Evolutionary conservation across 2,113 vertebrate species (phyloP).

Genomic region (Glaucidium brasilianum): DNA sequence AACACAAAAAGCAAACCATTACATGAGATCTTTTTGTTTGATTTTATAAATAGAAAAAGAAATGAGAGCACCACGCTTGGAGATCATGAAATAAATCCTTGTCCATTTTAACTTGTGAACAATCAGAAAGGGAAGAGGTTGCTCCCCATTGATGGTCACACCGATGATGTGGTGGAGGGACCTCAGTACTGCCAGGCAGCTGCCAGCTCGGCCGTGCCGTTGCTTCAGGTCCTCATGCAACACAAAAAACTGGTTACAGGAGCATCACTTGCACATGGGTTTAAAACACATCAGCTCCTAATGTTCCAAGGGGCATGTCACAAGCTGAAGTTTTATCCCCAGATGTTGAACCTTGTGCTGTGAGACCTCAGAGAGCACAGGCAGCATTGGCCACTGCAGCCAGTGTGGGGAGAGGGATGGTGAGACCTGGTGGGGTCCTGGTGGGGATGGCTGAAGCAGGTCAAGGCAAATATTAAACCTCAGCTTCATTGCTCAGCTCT

Average conservation of each 20-base stretch:
- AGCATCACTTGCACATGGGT: accelerated
- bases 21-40: background rate
- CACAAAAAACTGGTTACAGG: background rate
- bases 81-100: background rate
- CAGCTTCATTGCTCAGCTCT: background rate
- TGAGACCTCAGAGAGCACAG: background rate
- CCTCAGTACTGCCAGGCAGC: background rate
- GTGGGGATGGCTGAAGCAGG: background rate
- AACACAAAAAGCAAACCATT: background rate
- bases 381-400: accelerated
- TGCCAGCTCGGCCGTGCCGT: background rate
- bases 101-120: background rate
- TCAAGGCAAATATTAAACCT: background rate
- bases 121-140: background rate
- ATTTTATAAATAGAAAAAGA: background rate
- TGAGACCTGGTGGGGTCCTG: background rate
- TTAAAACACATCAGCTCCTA: background rate
- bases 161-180: background rate
- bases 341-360: background rate
- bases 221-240: background rate
- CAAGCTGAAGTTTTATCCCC: background rate
- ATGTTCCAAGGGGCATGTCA: background rate
- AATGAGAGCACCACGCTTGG: background rate
- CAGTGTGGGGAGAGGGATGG: background rate
- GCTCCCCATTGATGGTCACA: too few relatives aligned